A percentile compares a stretch with the other conserved stretches of the same genome.
These are phyloP conservation scores for Forpus xanthops DNA, from an alignment of 2,797 vertebrate genomes.

Conservation along the genomic window DNA sequence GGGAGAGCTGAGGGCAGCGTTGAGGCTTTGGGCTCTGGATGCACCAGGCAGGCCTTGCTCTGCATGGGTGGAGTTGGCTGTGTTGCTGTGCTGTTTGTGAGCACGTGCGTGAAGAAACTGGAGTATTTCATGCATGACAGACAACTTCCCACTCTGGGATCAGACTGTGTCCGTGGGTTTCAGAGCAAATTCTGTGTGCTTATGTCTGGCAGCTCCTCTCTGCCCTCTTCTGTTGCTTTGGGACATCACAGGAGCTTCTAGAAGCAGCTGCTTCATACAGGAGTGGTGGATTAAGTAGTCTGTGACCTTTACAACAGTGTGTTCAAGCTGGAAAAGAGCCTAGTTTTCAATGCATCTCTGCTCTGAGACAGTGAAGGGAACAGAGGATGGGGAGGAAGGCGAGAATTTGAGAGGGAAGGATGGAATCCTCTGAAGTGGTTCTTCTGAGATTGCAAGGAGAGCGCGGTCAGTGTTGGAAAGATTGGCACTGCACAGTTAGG, in stretches of 20 bases:
- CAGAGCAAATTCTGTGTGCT: background rate
- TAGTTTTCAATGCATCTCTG: background rate
- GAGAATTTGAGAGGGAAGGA: background rate
- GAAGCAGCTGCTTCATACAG: fast-evolving
- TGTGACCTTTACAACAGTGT: background rate
- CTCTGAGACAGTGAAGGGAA: background rate
- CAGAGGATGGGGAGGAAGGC: background rate
- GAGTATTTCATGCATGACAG: background rate
- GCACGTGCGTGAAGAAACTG: background rate
- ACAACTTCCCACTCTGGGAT: background rate
- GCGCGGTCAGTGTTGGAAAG: background rate
- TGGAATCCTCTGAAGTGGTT: background rate
- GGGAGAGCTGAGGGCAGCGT: background rate
- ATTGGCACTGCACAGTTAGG: fast-evolving
- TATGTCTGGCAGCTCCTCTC: conserved; percentile 36
- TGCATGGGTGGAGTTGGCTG: fast-evolving
- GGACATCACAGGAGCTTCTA: conserved; percentile 8
- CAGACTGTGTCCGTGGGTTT: background rate
- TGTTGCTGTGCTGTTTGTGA: background rate
- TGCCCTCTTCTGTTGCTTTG: conserved; percentile 62
- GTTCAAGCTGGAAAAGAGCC: background rate
- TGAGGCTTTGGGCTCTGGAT: background rate
- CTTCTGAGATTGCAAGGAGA: background rate
- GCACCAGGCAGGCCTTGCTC: background rate
- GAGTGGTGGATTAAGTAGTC: background rate